Evolutionary conservation across 2,888 invertebrate genomes (phyloP), one percentile per base, ranked within the genome.

Genomic region (Ctenicera cuprea): DNA sequence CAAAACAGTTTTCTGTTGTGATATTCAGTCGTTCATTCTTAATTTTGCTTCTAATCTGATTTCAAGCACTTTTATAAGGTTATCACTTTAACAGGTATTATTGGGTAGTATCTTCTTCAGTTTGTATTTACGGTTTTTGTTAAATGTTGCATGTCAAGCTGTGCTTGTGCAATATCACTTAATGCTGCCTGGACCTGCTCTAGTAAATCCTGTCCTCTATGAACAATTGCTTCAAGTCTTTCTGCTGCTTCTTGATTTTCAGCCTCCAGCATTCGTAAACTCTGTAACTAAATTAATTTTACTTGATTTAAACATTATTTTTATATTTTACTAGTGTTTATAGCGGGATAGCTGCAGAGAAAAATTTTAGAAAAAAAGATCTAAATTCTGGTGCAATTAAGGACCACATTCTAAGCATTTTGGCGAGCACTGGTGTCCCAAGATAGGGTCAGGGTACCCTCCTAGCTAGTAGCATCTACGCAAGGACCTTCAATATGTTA

Each of bases 161-260:
- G 97, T 59, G 95, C 93, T 85, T 97, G 95, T 0, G 97, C 97
- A 70, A 98, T 97, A 83, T 98, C 97, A 83, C 96, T 94, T 0
- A 98, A 89, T 0, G 97, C 97, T 11, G 93, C 92, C 87, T 98
- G 97, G 62, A 98, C 96, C 85, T 95, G 94, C 82, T 95, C 94
- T 38, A 98, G 87, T 0, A 98, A 87, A 18, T 92, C 90, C 87
- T 98, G 97, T 0, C 98, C 98, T 85, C 94, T 92, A 57, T 92
- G 90, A 0, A 98, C 97, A 14, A 97, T 92, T 83, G 92, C 92
- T 85, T 97, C 95, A 38, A 98, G 88, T 80, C 94, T 91, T 80
- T 94, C 93, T 0, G 97, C 97, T 3, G 97, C 94, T 80, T 97
- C 96, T 85, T 96, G 95, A 87, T 98, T 98, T 84, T 98, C 97